Base-by-base conservation (phyloP, 1,140 invertebrate species). In the Hyles vespertilio region DNA sequence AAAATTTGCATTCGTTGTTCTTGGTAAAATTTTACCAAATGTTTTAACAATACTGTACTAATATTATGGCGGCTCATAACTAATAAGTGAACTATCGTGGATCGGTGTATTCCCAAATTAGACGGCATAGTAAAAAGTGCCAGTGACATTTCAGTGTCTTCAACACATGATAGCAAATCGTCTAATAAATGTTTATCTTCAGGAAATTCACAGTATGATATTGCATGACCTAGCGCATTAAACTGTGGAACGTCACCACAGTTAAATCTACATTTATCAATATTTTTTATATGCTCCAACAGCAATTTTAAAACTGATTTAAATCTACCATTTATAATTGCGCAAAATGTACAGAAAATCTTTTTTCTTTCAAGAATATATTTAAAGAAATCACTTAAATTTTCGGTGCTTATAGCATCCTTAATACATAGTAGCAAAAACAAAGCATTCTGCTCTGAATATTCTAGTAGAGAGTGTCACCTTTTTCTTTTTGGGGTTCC, bases 401-500 rank as follows among this genome's bases (percentile, higher is more conserved):
- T 51, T 9, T 34, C 32, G 2, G 7, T 51, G n/a, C 22, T 51
- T 3, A 11, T 33, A n/a, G 33, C 50, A 34, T n/a, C 50, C 33
- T 10, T 51, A 4, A 51, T 51, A 34, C 50, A 34, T n/a, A 32
- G n/a, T 33, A 51, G 33, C 33, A 51, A 34, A 51, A 51, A 51
- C 34, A 12, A 32, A 32, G 50, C 50, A 51, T 9, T 7, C 4
- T 5, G 32, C 33, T 33, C 10, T n/a, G 50, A 32, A 34, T 7
- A 34, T 51, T 51, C 50, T 51, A n/a, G n/a, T 33, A 51, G 9
- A 51, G 22, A n/a, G n/a, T n/a, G n/a, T n/a, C n/a, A n/a, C n/a
- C n/a, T n/a, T n/a, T n/a, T n/a, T n/a, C n/a, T n/a, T n/a, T n/a
- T n/a, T n/a, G n/a, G n/a, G n/a, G n/a, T n/a, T n/a, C n/a, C n/a